Percentiles rank a stretch among this genome's conserved stretches.
These are phyloP conservation scores for Rhynchonycteris naso DNA, from an alignment of 2,797 vertebrate genomes.

Conservation along the genomic window DNA sequence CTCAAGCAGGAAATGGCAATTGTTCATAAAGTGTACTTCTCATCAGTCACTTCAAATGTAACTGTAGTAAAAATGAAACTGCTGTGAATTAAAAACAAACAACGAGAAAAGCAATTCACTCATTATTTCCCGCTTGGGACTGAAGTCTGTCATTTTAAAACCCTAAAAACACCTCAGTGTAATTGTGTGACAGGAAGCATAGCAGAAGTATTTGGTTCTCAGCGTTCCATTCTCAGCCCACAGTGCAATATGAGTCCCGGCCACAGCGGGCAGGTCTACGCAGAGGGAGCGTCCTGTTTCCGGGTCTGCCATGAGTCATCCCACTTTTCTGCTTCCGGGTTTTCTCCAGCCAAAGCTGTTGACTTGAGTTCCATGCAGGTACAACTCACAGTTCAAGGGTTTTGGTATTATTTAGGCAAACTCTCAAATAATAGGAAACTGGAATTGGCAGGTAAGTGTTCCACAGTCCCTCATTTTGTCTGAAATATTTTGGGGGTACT, in stretches of 20 bases:
- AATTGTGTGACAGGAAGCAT: neutral
- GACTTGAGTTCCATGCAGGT: neutral
- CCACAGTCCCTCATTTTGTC: neutral
- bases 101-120: neutral
- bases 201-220: neutral
- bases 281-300: neutral
- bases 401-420: neutral
- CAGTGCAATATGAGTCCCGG: neutral
- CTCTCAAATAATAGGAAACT: too few species aligned
- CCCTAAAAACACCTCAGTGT: neutral
- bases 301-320: neutral
- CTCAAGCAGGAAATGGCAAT: neutral
- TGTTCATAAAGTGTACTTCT: neutral
- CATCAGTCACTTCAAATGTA: neutral
- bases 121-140: neutral
- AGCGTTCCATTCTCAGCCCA: neutral
- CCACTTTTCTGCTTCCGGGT: neutral
- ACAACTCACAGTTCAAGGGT: neutral
- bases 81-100: neutral
- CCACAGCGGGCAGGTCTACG: neutral
- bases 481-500: neutral
- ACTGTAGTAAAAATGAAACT: slow-evolving; percentile 33
- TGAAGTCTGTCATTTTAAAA: neutral
- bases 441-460: neutral
- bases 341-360: neutral